phyloP scores from a whole-genome alignment of 2,113 vertebrate genomes.

The Martes martes region DNA sequence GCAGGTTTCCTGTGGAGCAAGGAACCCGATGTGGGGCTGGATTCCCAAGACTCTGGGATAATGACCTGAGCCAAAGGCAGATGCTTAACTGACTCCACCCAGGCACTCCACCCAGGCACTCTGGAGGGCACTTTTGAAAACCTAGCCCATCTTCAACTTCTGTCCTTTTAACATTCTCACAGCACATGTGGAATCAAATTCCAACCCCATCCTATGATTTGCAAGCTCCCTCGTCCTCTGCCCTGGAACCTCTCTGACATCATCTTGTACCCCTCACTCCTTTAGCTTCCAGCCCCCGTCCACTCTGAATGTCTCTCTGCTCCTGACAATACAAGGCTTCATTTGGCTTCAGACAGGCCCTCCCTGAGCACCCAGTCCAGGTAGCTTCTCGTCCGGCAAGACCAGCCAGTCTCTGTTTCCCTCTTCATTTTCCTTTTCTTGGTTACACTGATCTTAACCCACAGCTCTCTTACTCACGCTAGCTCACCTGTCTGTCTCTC shows the following conservation, averaged over 20 bases:
- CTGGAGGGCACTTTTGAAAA: not conserved
- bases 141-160: not conserved
- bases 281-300: not conserved
- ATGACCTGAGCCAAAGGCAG: too few relatives aligned
- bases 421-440: not conserved
- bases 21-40: too few relatives aligned
- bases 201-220: rapidly evolving
- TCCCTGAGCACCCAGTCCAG: not conserved
- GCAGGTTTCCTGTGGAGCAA: too few relatives aligned
- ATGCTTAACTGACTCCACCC: too few relatives aligned
- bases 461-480: not conserved
- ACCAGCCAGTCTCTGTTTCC: not conserved
- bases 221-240: not conserved
- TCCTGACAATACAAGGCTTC: not conserved
- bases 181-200: not conserved
- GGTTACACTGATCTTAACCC: too few relatives aligned
- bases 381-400: not conserved
- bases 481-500: not conserved
- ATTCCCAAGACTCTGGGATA: too few relatives aligned
- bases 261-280: not conserved
- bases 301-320: not conserved
- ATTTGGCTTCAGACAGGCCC: not conserved
- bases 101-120: too few relatives aligned
- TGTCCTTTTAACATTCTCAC: not conserved
- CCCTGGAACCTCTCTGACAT: not conserved